phyloP scores from a whole-genome alignment of 2,797 vertebrate genomes.

The Notolepis coatsorum region DNA sequence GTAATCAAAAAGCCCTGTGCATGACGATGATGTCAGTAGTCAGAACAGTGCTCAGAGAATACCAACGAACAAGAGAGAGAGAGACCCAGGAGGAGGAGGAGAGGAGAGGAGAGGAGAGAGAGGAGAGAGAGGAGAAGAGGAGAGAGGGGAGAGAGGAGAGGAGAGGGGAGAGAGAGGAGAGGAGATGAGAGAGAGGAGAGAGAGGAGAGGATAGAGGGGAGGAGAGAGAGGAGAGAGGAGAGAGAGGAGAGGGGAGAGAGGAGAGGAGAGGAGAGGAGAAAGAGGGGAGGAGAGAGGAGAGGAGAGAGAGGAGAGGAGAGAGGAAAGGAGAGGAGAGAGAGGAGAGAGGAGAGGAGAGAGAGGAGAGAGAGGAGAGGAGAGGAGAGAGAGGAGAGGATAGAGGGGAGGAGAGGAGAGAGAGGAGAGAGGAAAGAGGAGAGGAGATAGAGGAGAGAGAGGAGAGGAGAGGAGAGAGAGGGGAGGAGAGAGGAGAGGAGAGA shows the following conservation, averaged over 20 bases:
- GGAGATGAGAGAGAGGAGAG: no score
- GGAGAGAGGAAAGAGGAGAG: background rate
- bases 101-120: conserved; percentile 11
- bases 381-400: background rate
- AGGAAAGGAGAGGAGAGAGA: background rate
- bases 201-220: background rate
- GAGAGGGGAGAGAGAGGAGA: conserved; percentile 1
- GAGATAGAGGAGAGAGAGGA: background rate
- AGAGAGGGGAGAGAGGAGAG: background rate
- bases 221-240: background rate
- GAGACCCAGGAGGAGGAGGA: conserved; percentile 2
- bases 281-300: background rate
- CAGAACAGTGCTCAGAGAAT: conserved; percentile 24
- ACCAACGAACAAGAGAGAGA: conserved; percentile 6
- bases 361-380: background rate
- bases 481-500: background rate
- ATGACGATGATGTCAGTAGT: conserved; percentile 8
- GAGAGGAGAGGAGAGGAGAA: background rate
- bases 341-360: background rate
- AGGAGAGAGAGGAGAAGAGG: background rate
- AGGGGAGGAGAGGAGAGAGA: background rate
- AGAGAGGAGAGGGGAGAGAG: background rate
- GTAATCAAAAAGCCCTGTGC: conserved; percentile 21
- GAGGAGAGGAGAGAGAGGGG: no score
- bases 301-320: no score